These are phyloP conservation scores for Ectemnius continuus DNA, from an alignment of 2,888 invertebrate species.

Conservation along the genomic window DNA sequence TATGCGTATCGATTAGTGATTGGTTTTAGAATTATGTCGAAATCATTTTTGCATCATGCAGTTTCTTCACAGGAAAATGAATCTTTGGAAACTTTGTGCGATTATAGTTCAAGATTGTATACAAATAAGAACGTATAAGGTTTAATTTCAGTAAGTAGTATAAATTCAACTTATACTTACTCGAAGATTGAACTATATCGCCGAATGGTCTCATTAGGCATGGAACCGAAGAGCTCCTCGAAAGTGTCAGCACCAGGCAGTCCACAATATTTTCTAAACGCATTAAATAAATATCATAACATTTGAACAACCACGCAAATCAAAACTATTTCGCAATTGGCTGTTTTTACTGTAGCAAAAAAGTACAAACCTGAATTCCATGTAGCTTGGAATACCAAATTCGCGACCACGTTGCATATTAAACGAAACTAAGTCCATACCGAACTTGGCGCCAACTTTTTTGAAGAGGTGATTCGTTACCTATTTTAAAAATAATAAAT, in stretches of 20 bases:
- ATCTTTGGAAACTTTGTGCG: no score
- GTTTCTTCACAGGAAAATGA: no score
- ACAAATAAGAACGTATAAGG: no score
- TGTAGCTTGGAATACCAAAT: slow-evolving; percentile 94
- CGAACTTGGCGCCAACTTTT: slow-evolving; percentile 88
- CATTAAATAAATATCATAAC: slow-evolving; percentile 1
- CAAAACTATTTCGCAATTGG: background rate
- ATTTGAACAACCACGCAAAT: background rate
- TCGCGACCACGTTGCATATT: slow-evolving; percentile 96
- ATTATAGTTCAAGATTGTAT: no score
- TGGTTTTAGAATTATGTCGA: no score
- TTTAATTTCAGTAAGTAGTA: no score
- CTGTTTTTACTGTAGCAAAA: background rate
- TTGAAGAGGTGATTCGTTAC: slow-evolving; percentile 96
- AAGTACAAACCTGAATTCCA: slow-evolving; percentile 85
- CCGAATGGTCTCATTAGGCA: slow-evolving; percentile 92
- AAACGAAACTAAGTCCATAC: slow-evolving; percentile 94
- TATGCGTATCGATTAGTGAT: no score
- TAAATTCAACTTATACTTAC: slow-evolving; percentile 77
- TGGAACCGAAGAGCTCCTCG: slow-evolving; percentile 90
- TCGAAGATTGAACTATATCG: slow-evolving; percentile 91
- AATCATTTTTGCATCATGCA: no score
- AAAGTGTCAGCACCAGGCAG: slow-evolving; percentile 87
- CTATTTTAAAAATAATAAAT: slow-evolving; percentile 72
- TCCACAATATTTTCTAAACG: slow-evolving; percentile 89